Conservation (phyloP, 2,888 invertebrate species). For the Theretra japonica region DNA sequence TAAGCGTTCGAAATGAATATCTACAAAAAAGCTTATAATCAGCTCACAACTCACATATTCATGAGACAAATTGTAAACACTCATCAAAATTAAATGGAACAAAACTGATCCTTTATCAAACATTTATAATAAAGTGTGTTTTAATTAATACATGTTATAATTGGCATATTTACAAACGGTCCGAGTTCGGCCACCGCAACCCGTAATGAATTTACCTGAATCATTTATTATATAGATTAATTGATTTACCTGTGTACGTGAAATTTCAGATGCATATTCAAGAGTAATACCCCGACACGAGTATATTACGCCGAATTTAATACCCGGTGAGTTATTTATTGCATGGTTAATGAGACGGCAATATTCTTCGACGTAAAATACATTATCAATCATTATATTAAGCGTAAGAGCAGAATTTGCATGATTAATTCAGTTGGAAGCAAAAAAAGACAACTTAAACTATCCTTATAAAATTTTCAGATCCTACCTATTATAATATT, state of each 20-base stretch:
- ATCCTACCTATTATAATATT: background rate
- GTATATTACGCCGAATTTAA: conserved; percentile 52
- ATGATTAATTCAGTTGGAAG: background rate
- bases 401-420: background rate
- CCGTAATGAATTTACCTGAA: conserved; percentile 43
- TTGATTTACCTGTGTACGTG: conserved; percentile 32
- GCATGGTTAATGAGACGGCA: conserved; percentile 1
- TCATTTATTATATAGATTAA: conserved; percentile 39
- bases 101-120: conserved; percentile 24
- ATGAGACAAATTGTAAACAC: background rate
- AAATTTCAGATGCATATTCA: conserved; percentile 51
- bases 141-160: conserved; percentile 38
- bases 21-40: background rate
- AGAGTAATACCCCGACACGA: conserved; percentile 53
- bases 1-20: no score
- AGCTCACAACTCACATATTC: conserved; percentile 1
- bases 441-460: background rate
- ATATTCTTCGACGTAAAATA: background rate
- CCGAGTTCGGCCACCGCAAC: conserved; percentile 39
- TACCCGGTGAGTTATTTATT: conserved; percentile 52
- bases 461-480: background rate
- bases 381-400: background rate
- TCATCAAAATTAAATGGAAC: conserved; percentile 32
- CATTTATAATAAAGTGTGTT: conserved; percentile 39
- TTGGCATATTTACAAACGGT: conserved; percentile 34